Conservation (phyloP, 2,888 invertebrate species). For the Altica lythri region DNA sequence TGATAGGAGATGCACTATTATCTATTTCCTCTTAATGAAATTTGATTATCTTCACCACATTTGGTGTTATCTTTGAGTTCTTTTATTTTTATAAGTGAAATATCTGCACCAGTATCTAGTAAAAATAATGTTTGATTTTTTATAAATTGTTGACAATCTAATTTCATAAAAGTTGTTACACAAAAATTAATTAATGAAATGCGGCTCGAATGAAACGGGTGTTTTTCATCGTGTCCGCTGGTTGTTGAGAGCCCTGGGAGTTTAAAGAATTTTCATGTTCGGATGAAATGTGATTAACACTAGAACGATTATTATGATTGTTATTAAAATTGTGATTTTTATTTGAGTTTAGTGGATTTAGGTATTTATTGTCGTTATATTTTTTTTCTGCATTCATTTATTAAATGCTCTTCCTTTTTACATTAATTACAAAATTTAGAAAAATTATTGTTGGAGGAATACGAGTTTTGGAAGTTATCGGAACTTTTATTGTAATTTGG, state of each 20-base stretch:
- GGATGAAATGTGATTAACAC: not conserved
- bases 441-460: not conserved
- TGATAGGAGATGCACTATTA: slow-evolving; percentile 1
- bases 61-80: slow-evolving; percentile 11
- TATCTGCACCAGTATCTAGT: slow-evolving; percentile 38
- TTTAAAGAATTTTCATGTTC: not conserved
- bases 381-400: slow-evolving; percentile 2
- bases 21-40: slow-evolving; percentile 7
- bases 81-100: slow-evolving; percentile 32
- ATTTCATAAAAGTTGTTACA: slow-evolving; percentile 2
- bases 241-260: not conserved
- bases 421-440: slow-evolving; percentile 7
- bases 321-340: not conserved
- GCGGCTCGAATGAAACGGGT: slow-evolving; percentile 6
- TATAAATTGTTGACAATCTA: slow-evolving; percentile 3
- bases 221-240: not conserved
- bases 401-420: slow-evolving; percentile 4
- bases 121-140: slow-evolving; percentile 29
- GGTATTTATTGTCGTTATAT: not conserved
- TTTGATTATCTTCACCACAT: slow-evolving; percentile 3
- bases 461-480: not conserved
- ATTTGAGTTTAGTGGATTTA: not conserved
- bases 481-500: not conserved
- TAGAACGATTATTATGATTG: not conserved
- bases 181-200: slow-evolving; percentile 5